Conservation (phyloP, 2,113 vertebrate genomes). For the Anolis carolinensis region DNA sequence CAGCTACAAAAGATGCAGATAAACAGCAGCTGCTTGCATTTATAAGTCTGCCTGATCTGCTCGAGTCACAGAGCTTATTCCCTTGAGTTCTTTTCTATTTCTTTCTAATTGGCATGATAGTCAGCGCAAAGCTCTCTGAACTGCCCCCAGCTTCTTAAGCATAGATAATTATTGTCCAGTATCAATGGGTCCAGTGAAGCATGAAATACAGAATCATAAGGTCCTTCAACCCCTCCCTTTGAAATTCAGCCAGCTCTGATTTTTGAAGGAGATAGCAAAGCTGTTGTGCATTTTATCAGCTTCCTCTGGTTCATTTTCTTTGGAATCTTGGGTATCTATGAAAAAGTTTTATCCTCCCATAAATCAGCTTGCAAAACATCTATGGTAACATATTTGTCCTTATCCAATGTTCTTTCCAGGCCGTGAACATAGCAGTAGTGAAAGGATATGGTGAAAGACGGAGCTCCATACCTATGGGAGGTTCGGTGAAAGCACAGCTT, state of each 20-base stretch:
- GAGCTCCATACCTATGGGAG: too few relatives aligned
- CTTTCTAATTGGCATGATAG: not conserved
- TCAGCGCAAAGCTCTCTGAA: not conserved
- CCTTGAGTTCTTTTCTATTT: not conserved
- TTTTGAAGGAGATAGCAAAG: constrained; percentile 5
- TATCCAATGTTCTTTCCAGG: not conserved
- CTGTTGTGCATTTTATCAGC: not conserved
- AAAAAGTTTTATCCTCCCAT: not conserved
- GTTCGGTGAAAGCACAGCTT: too few relatives aligned
- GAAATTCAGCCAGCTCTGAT: constrained; percentile 17
- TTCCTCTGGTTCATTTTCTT: constrained; percentile 11
- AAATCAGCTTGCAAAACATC: not conserved
- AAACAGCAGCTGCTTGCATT: not conserved
- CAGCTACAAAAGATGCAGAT: not conserved
- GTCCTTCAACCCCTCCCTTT: not conserved
- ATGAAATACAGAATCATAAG: constrained; percentile 10
- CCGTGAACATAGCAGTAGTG: not conserved
- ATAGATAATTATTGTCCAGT: constrained; percentile 1
- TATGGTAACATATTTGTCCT: not conserved
- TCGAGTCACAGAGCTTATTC: not conserved
- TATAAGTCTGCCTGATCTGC: not conserved
- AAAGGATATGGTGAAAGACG: not conserved
- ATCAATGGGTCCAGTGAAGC: not conserved
- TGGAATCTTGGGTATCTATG: not conserved
- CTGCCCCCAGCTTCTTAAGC: not conserved